These are phyloP conservation scores for Eilema depressum DNA, from an alignment of 2,888 invertebrate genomes.

Conservation along the genomic window DNA sequence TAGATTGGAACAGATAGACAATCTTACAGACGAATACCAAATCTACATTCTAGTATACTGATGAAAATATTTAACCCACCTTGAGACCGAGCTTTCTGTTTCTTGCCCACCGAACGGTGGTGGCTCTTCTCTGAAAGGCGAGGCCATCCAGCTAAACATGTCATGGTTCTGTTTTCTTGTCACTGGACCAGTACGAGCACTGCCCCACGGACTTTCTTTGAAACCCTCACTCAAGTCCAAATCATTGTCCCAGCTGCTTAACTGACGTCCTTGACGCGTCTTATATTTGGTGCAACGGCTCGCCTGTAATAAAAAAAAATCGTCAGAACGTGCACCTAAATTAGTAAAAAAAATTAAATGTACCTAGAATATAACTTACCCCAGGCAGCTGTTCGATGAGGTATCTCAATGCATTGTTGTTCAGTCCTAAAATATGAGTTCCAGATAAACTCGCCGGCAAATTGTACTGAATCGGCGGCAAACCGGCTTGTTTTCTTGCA, in stretches of 20 bases:
- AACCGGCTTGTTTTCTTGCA: conserved; percentile 92
- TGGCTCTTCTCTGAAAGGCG: conserved; percentile 94
- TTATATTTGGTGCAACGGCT: conserved; percentile 84
- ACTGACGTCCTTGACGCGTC: conserved; percentile 77
- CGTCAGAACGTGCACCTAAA: conserved; percentile 4
- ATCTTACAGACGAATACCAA: not conserved
- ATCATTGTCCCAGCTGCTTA: conserved; percentile 85
- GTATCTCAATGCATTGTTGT: conserved; percentile 95
- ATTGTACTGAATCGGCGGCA: conserved; percentile 92
- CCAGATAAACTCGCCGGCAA: conserved; percentile 89
- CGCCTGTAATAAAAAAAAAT: conserved; percentile 65
- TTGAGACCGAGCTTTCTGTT: conserved; percentile 89
- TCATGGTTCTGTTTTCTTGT: conserved; percentile 90
- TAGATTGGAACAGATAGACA: not conserved
- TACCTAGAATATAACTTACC: conserved; percentile 63
- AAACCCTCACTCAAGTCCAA: conserved; percentile 85
- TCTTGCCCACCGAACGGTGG: conserved; percentile 90
- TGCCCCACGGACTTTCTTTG: conserved; percentile 91
- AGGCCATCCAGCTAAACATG: conserved; percentile 98
- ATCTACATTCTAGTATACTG: not conserved
- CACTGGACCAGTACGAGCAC: conserved; percentile 93
- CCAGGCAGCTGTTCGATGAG: conserved; percentile 96
- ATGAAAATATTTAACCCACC: conserved; percentile 81
- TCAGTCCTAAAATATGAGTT: conserved; percentile 93
- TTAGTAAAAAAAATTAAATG: not conserved